Percentiles rank a stretch among this genome's conserved stretches.
phyloP scores from a whole-genome alignment of 2,113 vertebrate genomes.

The Percina caprodes region DNA sequence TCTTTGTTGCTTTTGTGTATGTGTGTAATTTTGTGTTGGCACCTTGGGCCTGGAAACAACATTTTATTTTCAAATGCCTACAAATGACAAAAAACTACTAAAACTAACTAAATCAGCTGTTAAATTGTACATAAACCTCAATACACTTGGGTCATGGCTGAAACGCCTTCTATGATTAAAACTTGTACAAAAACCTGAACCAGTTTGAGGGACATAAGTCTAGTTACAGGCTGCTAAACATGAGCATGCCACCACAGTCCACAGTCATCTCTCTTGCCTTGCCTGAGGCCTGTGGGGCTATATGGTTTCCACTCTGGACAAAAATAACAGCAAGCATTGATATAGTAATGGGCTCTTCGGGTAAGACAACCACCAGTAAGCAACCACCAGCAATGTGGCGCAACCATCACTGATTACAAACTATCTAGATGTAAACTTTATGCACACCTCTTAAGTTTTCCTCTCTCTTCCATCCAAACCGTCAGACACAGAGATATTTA shows the following conservation, averaged over 20 bases:
- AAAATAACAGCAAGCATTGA: conserved; percentile 81
- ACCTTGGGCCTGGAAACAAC: no score
- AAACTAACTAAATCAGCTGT: conserved; percentile 2
- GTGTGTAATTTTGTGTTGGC: no score
- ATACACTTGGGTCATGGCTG: background rate
- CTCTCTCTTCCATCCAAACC: background rate
- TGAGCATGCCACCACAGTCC: conserved; percentile 37
- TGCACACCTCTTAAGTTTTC: background rate
- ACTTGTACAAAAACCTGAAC: conserved; percentile 27
- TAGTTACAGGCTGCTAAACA: conserved; percentile 25
- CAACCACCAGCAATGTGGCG: conserved; percentile 14
- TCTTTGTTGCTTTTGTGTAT: no score
- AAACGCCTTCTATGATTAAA: conserved; percentile 1
- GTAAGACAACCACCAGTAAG: conserved; percentile 31
- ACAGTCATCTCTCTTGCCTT: conserved; percentile 34
- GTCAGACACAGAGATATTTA: background rate
- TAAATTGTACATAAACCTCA: background rate
- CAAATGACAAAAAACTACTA: no score
- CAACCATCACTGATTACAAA: conserved; percentile 15
- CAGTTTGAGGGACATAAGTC: conserved; percentile 18
- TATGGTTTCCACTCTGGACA: conserved; percentile 80
- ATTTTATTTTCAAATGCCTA: no score
- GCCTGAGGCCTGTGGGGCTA: conserved; percentile 61
- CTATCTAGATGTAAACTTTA: background rate
- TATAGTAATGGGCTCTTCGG: conserved; percentile 62